Conservation (phyloP, 2,888 invertebrate genomes). For the Heliconius cydno region DNA sequence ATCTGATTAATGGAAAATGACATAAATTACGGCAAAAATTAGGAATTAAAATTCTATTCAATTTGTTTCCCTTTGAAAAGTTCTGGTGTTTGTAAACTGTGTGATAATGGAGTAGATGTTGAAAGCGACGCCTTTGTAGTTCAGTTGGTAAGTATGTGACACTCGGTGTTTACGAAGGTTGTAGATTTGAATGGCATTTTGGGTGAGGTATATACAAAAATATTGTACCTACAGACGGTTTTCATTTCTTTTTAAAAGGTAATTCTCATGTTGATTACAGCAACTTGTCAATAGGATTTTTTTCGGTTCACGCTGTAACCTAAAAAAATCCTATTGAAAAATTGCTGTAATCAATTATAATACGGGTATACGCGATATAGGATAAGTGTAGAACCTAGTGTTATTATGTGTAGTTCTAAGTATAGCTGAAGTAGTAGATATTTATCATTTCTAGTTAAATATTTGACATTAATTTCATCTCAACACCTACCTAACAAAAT, state of each 20-base stretch:
- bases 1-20: conserved; percentile 17
- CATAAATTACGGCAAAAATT: not conserved
- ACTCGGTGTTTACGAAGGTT: not conserved
- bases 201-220: not conserved
- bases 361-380: no score
- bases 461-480: not conserved
- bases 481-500: not conserved
- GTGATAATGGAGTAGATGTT: not conserved
- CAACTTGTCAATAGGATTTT: not conserved
- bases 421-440: no score
- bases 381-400: no score
- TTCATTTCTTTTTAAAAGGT: not conserved
- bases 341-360: no score
- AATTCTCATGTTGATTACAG: not conserved
- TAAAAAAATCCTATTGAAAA: no score
- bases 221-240: not conserved
- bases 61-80: conserved; percentile 6
- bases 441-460: not conserved
- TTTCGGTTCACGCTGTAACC: no score
- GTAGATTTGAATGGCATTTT: not conserved
- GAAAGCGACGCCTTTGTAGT: not conserved
- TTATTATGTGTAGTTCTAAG: no score
- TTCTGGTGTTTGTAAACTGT: not conserved
- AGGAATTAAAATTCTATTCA: conserved; percentile 14
- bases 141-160: not conserved